Percentiles rank a stretch among this genome's conserved stretches.
Conservation (phyloP, 53 echinoderm and acorn worm species). For the Zoroaster sp. region DNA sequence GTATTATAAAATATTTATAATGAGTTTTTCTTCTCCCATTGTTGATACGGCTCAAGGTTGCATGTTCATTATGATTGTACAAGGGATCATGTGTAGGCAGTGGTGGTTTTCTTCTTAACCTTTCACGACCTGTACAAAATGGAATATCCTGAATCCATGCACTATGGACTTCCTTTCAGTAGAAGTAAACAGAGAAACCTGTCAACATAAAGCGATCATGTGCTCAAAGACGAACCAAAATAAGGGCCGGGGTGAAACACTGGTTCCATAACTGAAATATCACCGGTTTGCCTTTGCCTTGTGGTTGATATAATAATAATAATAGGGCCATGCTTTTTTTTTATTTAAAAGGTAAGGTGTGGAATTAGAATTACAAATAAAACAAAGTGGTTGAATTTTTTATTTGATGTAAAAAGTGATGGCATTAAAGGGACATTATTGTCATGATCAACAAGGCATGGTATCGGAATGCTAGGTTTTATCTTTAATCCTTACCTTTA, state of each 20-base stretch:
- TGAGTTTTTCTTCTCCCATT: no score
- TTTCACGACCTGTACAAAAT: conserved; percentile 9
- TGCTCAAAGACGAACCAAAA: conserved; percentile 16
- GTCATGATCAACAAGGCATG: no score
- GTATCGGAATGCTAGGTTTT: no score
- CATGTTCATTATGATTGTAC: background rate
- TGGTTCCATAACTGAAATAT: background rate
- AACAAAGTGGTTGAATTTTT: no score
- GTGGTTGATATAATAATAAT: background rate
- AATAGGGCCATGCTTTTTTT: no score
- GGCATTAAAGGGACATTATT: no score
- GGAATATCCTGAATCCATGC: conserved; percentile 45
- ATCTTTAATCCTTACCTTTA: no score
- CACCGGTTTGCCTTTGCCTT: background rate
- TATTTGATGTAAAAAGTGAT: no score
- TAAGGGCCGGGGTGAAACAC: background rate
- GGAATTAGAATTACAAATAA: no score
- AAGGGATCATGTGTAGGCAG: background rate
- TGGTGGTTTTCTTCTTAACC: background rate
- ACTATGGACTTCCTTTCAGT: conserved; percentile 46
- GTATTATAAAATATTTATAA: no score
- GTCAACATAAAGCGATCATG: conserved; percentile 4
- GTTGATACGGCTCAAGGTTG: background rate
- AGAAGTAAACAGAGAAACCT: conserved; percentile 27
- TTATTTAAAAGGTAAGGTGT: no score